Evolutionary conservation across 1,140 invertebrate genomes (phyloP).

Genomic region (Halesus radiatus): DNA sequence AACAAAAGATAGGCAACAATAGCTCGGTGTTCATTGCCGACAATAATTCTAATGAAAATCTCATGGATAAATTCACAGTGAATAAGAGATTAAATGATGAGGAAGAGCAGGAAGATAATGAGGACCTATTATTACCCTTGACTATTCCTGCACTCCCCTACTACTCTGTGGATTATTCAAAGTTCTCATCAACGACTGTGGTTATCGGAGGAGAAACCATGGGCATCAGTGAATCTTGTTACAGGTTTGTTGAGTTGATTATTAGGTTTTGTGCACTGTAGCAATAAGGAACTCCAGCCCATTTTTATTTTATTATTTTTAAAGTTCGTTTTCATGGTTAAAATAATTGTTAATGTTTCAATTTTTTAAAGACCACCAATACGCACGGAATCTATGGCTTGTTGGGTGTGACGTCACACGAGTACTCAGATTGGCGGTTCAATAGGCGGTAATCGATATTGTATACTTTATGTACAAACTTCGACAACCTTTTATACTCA

Average conservation of each 20-base stretch:
- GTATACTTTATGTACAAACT: too few species aligned
- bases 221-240: slow-evolving; percentile 80
- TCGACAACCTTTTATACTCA: too few species aligned
- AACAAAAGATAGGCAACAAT: slow-evolving; percentile 67
- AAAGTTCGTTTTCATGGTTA: too few species aligned
- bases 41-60: slow-evolving; percentile 67
- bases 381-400: too few species aligned
- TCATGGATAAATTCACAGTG: slow-evolving; percentile 35
- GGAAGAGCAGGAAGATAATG: not conserved
- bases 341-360: too few species aligned
- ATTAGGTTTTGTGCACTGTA: too few species aligned
- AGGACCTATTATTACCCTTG: slow-evolving; percentile 43
- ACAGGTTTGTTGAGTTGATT: slow-evolving; percentile 58
- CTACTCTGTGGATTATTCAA: slow-evolving; percentile 73
- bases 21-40: slow-evolving; percentile 82
- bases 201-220: slow-evolving; percentile 92
- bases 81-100: slow-evolving; percentile 24
- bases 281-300: too few species aligned
- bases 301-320: too few species aligned
- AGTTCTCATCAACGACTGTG: slow-evolving; percentile 72
- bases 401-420: too few species aligned
- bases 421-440: too few species aligned
- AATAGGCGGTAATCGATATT: too few species aligned
- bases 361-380: too few species aligned
- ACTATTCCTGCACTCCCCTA: slow-evolving; percentile 75